Percentiles rank a stretch among this genome's conserved stretches.
These are phyloP conservation scores for Globia sparganii DNA, from an alignment of 2,888 invertebrate genomes.

Conservation along the genomic window DNA sequence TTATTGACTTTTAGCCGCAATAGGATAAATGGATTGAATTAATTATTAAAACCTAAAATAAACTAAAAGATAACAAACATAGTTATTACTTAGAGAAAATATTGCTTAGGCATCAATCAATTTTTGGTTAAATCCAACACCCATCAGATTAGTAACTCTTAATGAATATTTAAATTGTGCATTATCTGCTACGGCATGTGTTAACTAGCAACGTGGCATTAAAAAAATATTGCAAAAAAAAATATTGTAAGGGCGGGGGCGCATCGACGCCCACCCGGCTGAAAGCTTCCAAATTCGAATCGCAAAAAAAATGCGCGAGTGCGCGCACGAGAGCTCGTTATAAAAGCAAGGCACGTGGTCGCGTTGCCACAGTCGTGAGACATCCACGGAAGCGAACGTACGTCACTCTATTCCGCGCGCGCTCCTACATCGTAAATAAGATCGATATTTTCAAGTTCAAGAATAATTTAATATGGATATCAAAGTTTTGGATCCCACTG, in stretches of 20 bases:
- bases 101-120: background rate
- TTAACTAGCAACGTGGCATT: constrained; percentile 77
- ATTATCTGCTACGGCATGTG: constrained; percentile 72
- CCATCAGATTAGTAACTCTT: background rate
- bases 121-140: constrained; percentile 8
- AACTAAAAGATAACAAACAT: background rate
- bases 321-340: constrained; percentile 82
- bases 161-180: constrained; percentile 41
- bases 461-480: constrained; percentile 81
- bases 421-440: constrained; percentile 85
- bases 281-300: constrained; percentile 90
- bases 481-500: constrained; percentile 88
- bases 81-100: background rate
- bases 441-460: constrained; percentile 85
- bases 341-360: constrained; percentile 87
- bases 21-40: background rate
- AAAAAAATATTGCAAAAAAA: constrained; percentile 76
- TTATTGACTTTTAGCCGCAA: constrained; percentile 1
- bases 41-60: background rate
- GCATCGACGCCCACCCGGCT: constrained; percentile 85
- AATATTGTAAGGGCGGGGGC: constrained; percentile 84
- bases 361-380: constrained; percentile 83
- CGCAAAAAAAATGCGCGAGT: constrained; percentile 88
- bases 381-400: constrained; percentile 77
- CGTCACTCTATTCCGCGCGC: constrained; percentile 77